A percentile compares a stretch with the other conserved stretches of the same genome.
Conservation (phyloP, 2,888 invertebrate genomes). For the Rotaria socialis region DNA sequence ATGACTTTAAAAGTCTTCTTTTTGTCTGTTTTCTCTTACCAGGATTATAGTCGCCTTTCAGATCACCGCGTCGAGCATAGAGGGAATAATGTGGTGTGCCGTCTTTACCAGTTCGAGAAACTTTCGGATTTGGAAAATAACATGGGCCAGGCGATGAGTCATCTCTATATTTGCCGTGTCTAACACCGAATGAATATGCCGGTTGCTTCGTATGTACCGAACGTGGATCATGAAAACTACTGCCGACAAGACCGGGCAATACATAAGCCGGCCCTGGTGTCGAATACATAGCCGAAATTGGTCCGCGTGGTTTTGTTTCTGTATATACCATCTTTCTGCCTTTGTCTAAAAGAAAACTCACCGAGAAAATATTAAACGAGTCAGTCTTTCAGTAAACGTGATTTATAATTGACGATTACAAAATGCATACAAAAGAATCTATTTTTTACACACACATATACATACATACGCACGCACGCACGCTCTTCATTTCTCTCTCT, state of each 20-base stretch:
- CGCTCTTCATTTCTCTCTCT: not conserved
- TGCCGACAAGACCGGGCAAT: conserved; percentile 54
- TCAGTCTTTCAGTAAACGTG: too few relatives aligned
- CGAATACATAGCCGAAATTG: conserved; percentile 55
- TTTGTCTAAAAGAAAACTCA: not conserved
- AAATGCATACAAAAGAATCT: not conserved
- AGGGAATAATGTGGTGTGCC: conserved; percentile 52
- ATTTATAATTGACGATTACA: not conserved
- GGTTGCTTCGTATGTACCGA: conserved; percentile 52
- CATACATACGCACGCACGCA: not conserved
- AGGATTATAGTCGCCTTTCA: conserved; percentile 35
- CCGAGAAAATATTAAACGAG: too few relatives aligned
- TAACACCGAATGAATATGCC: conserved; percentile 20
- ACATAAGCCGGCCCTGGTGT: conserved; percentile 56
- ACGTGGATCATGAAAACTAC: conserved; percentile 53
- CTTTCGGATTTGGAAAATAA: conserved; percentile 50
- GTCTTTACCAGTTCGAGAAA: conserved; percentile 51
- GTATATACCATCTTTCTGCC: not conserved
- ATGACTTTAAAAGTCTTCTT: not conserved
- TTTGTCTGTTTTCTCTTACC: conserved; percentile 31
- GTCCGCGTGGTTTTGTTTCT: conserved; percentile 48
- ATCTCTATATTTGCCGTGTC: not conserved
- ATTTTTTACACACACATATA: not conserved
- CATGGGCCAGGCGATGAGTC: conserved; percentile 51
- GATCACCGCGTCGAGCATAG: conserved; percentile 34